Evolutionary conservation across 2,113 vertebrate species (phyloP).

Genomic region (Rynchops niger): DNA sequence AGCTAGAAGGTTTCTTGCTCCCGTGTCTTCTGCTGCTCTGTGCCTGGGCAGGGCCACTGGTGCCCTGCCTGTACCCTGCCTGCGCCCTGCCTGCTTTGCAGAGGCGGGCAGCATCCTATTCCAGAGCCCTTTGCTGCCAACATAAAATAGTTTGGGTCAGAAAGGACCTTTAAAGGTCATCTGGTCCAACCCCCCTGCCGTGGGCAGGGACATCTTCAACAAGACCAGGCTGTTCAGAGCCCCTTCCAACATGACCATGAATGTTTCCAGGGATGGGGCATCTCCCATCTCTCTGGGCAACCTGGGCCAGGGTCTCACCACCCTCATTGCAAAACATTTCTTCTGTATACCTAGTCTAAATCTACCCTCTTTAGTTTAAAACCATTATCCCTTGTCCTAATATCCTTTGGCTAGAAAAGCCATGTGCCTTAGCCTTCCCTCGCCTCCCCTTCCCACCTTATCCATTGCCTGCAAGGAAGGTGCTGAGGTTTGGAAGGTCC

Average conservation of each 20-base stretch:
- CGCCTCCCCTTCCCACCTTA: neutral
- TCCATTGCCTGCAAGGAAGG: rapidly evolving
- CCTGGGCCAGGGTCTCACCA: neutral
- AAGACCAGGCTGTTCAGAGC: neutral
- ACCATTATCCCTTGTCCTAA: neutral
- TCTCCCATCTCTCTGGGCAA: neutral
- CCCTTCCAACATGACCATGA: neutral
- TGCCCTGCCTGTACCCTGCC: neutral
- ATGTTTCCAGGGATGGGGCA: neutral
- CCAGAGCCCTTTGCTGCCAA: neutral
- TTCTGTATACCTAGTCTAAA: neutral
- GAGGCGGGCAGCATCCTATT: neutral
- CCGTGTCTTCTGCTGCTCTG: neutral
- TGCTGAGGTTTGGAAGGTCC: neutral
- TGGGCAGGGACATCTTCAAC: neutral
- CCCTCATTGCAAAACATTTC: neutral
- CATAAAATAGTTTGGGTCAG: neutral
- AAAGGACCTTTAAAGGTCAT: neutral
- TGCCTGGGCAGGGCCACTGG: neutral
- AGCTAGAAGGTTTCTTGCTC: neutral
- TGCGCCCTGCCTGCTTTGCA: neutral
- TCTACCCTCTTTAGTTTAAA: neutral
- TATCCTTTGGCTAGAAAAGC: neutral
- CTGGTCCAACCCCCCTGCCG: neutral
- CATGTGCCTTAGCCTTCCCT: too few species aligned